These are phyloP conservation scores for Amphiprion ocellaris DNA, from an alignment of 2,113 vertebrate species.

Conservation along the genomic window DNA sequence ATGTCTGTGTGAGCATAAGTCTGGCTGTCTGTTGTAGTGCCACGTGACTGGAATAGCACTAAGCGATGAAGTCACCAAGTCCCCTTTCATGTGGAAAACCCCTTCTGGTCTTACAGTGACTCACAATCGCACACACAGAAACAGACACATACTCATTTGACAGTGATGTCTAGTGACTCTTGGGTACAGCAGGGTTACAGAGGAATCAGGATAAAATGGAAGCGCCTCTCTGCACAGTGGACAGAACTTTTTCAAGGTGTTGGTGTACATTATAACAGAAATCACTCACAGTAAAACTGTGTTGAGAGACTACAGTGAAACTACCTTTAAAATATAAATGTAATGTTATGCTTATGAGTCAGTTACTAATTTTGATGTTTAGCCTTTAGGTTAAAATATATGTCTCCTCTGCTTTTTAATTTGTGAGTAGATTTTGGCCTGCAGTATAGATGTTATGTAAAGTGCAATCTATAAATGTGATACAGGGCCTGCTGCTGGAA, in stretches of 20 bases:
- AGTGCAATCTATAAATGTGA: too few species aligned
- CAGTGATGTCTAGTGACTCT: constrained; percentile 46
- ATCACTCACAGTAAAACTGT: neutral
- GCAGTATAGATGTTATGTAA: too few species aligned
- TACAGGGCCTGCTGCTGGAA: too few species aligned
- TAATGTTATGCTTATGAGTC: too few species aligned
- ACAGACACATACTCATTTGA: constrained; percentile 26
- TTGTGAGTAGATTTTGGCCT: too few species aligned
- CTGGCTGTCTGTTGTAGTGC: constrained; percentile 33
- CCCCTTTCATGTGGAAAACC: constrained; percentile 74
- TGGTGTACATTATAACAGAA: neutral
- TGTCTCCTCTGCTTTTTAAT: too few species aligned
- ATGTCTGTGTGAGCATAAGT: constrained; percentile 24
- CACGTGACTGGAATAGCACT: constrained; percentile 72
- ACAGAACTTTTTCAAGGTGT: neutral
- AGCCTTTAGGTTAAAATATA: too few species aligned
- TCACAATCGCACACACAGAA: constrained; percentile 46
- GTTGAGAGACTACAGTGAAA: too few species aligned
- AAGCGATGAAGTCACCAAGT: constrained; percentile 73
- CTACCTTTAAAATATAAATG: too few species aligned
- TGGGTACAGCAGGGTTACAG: constrained; percentile 30
- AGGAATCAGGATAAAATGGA: constrained; percentile 29
- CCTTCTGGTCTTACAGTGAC: constrained; percentile 76
- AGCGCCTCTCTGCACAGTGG: neutral
- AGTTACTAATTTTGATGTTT: too few species aligned